A percentile compares a stretch with the other conserved stretches of the same genome.
These are phyloP conservation scores for Drosophila macrospina DNA, from an alignment of 2,888 invertebrate species.

Conservation along the genomic window DNA sequence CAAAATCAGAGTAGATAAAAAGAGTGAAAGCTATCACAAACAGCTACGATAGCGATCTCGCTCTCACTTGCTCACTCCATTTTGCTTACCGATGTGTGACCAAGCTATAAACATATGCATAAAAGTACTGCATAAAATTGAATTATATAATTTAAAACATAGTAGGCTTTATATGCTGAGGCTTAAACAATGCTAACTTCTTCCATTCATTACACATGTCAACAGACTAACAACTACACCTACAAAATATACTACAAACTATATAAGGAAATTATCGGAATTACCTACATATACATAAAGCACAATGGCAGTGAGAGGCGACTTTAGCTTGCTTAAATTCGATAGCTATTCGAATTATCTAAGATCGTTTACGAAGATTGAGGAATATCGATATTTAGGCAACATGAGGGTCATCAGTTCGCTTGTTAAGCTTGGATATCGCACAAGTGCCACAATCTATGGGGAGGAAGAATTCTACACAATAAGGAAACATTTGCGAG, in stretches of 20 bases:
- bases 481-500: slow-evolving; percentile 87
- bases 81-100: too few species aligned
- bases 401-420: slow-evolving; percentile 89
- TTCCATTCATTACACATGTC: background rate
- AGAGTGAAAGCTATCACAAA: too few species aligned
- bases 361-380: slow-evolving; percentile 90
- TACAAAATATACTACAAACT: background rate
- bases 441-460: slow-evolving; percentile 85
- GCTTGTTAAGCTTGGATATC: slow-evolving; percentile 92
- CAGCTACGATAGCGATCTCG: too few species aligned
- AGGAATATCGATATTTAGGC: slow-evolving; percentile 91
- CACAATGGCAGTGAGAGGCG: slow-evolving; percentile 22
- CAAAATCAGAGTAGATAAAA: too few species aligned
- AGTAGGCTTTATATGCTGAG: background rate
- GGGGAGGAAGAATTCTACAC: slow-evolving; percentile 87
- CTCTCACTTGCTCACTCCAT: too few species aligned
- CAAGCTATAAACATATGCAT: too few species aligned
- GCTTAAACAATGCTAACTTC: background rate
- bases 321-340: slow-evolving; percentile 71
- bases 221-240: slow-evolving; percentile 4
- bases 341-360: slow-evolving; percentile 91
- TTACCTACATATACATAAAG: background rate
- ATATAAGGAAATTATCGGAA: background rate
- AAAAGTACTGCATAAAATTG: background rate
- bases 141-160: background rate